Evolutionary conservation across 2,888 invertebrate species (phyloP).

Genomic region (Conchocele bisecta): DNA sequence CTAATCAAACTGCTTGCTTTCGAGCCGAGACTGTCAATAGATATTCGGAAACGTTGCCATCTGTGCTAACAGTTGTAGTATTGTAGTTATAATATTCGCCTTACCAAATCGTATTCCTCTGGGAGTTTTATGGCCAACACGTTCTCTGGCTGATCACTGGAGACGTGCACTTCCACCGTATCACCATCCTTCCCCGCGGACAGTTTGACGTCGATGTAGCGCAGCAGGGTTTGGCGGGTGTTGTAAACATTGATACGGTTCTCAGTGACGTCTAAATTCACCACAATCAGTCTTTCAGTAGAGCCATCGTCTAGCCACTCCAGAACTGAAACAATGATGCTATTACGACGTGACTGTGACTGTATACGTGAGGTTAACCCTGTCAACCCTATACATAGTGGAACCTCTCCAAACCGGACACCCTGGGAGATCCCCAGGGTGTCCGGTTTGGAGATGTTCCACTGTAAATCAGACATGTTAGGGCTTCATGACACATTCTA

Average conservation of each 20-base stretch:
- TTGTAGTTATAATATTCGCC: neutral
- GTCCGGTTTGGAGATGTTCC: no score
- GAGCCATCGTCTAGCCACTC: conserved; percentile 75
- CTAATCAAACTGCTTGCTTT: no score
- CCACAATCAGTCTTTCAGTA: conserved; percentile 64
- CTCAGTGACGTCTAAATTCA: conserved; percentile 64
- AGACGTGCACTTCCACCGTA: conserved; percentile 62
- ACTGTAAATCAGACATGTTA: no score
- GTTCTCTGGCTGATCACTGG: conserved; percentile 60
- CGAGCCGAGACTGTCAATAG: no score
- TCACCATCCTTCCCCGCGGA: conserved; percentile 25
- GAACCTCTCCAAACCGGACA: no score
- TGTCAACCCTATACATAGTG: no score
- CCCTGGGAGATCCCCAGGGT: no score
- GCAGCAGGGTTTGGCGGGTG: conserved; percentile 58
- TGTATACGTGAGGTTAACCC: no score
- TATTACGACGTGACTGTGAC: no score
- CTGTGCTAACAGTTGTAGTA: no score
- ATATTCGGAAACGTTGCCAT: no score
- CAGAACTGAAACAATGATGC: conserved; percentile 63
- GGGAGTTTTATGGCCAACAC: conserved; percentile 60
- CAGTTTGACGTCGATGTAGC: conserved; percentile 67
- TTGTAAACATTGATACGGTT: conserved; percentile 66
- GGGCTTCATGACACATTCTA: no score
- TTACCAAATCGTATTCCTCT: conserved; percentile 68